Conservation (phyloP, 2,888 invertebrate genomes). For the Callosobruchus maculatus region DNA sequence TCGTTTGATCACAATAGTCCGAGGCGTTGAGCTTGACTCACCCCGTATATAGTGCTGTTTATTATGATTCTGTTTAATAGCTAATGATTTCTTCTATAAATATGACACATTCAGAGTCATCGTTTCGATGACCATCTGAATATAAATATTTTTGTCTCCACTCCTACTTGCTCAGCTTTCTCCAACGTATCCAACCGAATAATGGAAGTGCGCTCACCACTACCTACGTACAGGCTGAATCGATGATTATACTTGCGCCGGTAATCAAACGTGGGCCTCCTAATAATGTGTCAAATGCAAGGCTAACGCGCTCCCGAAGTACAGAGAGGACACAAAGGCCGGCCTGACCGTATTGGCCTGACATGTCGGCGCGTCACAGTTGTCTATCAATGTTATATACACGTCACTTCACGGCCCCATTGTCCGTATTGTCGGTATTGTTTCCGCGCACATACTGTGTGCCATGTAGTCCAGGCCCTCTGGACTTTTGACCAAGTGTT, state of each 20-base stretch:
- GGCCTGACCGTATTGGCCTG: constrained; percentile 28
- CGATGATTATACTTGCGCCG: background rate
- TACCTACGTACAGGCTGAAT: background rate
- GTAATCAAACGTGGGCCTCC: constrained; percentile 3
- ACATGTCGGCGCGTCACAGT: constrained; percentile 38
- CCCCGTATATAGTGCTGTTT: too few species aligned
- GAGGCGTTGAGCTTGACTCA: too few species aligned
- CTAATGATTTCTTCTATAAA: too few species aligned
- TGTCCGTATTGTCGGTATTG: constrained; percentile 27
- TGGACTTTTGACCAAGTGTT: background rate
- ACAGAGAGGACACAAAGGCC: constrained; percentile 32
- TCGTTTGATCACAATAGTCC: too few species aligned
- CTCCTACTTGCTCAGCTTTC: too few species aligned
- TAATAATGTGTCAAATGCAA: constrained; percentile 41
- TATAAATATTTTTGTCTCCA: too few species aligned
- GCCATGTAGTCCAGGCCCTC: background rate
- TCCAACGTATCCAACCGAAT: too few species aligned
- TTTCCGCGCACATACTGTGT: constrained; percentile 18
- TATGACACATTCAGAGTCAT: too few species aligned
- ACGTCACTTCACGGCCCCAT: constrained; percentile 39
- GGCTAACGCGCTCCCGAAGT: constrained; percentile 36
- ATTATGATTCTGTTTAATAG: too few species aligned
- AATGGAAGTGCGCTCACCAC: background rate
- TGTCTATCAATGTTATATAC: constrained; percentile 34
- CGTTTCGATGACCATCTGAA: too few species aligned